These are phyloP conservation scores for Drosophila melanica DNA, from an alignment of 1,140 invertebrate species.

Conservation along the genomic window DNA sequence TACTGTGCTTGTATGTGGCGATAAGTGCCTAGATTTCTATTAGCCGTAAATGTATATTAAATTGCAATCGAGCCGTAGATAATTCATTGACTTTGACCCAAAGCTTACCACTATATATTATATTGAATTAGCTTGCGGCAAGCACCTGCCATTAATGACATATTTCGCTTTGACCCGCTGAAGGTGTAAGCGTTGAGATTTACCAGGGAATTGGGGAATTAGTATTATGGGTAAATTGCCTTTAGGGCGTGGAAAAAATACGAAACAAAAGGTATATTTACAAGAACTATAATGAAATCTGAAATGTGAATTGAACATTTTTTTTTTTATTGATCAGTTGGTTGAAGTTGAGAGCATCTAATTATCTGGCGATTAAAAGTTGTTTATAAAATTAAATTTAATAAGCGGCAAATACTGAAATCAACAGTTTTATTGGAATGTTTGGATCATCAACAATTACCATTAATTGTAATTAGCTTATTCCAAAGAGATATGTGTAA, in stretches of 20 bases:
- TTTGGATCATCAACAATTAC: too few relatives aligned
- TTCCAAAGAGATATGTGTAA: too few relatives aligned
- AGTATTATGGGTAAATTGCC: constrained; percentile 6
- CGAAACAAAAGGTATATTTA: too few relatives aligned
- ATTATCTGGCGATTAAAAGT: too few relatives aligned
- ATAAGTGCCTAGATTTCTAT: constrained; percentile 60
- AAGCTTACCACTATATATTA: constrained; percentile 5
- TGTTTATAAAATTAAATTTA: too few relatives aligned
- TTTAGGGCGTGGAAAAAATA: background rate
- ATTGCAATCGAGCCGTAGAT: constrained; percentile 55
- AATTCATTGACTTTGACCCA: constrained; percentile 42
- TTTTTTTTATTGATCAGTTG: too few relatives aligned
- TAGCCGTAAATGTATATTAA: constrained; percentile 69
- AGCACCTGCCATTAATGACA: constrained; percentile 19
- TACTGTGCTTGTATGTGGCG: constrained; percentile 19
- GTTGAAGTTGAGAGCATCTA: too few relatives aligned
- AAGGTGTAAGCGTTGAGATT: constrained; percentile 10
- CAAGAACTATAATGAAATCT: too few relatives aligned
- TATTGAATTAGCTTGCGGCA: constrained; percentile 14
- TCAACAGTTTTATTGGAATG: too few relatives aligned
- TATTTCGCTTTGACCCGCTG: background rate
- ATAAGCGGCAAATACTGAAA: too few relatives aligned
- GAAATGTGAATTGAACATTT: too few relatives aligned
- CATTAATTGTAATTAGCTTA: too few relatives aligned
- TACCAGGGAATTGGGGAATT: background rate